phyloP scores from a whole-genome alignment of 2,888 invertebrate genomes.

The Andrena fulva region DNA sequence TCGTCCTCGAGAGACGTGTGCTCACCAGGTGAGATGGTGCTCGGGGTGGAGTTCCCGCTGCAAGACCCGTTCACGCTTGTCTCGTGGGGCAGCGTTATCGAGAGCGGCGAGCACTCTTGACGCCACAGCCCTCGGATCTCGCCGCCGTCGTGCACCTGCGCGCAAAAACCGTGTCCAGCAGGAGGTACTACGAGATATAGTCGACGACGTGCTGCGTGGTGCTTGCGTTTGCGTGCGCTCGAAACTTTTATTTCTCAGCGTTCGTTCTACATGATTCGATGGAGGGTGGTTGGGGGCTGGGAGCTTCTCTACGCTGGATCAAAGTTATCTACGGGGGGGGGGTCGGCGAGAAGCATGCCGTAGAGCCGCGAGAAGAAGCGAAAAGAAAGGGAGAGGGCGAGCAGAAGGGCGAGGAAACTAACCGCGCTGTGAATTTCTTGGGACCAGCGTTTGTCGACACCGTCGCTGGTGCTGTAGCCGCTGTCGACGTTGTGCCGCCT shows the following conservation, averaged over 20 bases:
- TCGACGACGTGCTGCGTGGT: slow-evolving; percentile 16
- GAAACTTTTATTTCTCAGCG: slow-evolving; percentile 1
- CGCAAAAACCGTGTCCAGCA: slow-evolving; percentile 63
- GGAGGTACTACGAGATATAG: slow-evolving; percentile 58
- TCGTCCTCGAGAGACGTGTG: slow-evolving; percentile 82
- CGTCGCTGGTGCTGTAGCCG: slow-evolving; percentile 95
- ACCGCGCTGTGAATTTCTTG: slow-evolving; percentile 88
- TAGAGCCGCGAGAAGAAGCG: slow-evolving; percentile 43
- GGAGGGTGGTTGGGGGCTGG: not conserved
- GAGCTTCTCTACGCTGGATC: slow-evolving; percentile 5
- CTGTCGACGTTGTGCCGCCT: slow-evolving; percentile 94
- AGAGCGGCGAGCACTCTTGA: slow-evolving; percentile 82
- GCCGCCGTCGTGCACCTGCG: slow-evolving; percentile 77
- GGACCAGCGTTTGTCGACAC: slow-evolving; percentile 93
- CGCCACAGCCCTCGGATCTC: slow-evolving; percentile 79
- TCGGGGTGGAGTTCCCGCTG: slow-evolving; percentile 85
- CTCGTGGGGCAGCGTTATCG: slow-evolving; percentile 81
- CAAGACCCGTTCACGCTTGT: slow-evolving; percentile 79
- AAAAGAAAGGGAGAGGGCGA: slow-evolving; percentile 56
- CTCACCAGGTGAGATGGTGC: slow-evolving; percentile 85
- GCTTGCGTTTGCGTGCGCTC: slow-evolving; percentile 16
- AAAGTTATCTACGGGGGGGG: not conserved
- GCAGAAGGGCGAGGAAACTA: slow-evolving; percentile 74
- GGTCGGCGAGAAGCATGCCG: slow-evolving; percentile 20
- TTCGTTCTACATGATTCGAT: slow-evolving; percentile 20